phyloP scores from a whole-genome alignment of 92 coral and sea anemone genomes.

The Phymanthus crucifer region DNA sequence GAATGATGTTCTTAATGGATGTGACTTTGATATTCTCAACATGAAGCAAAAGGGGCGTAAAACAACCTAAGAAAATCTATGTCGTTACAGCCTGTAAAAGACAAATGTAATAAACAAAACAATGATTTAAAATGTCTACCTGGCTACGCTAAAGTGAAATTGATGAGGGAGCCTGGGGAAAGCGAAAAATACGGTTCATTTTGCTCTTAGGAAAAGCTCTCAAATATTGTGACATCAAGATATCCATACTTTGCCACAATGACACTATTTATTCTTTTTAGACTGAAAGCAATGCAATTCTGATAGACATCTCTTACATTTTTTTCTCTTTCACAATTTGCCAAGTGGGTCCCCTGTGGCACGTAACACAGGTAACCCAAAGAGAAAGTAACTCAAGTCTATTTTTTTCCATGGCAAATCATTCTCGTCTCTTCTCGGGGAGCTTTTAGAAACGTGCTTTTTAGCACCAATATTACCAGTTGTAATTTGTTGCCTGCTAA shows the following conservation, averaged over 20 bases:
- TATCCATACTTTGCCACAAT: too few species aligned
- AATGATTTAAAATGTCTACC: background rate
- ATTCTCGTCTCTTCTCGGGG: too few species aligned
- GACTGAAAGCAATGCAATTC: too few species aligned
- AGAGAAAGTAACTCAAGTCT: background rate
- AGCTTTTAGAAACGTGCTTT: too few species aligned
- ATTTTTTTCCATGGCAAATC: too few species aligned
- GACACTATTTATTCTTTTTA: too few species aligned
- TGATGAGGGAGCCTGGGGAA: background rate
- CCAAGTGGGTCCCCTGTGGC: conserved; percentile 4
- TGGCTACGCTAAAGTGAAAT: background rate
- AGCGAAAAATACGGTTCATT: background rate
- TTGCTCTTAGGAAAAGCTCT: background rate
- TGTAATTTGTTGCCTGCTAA: background rate
- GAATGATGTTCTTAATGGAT: background rate
- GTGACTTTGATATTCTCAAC: background rate
- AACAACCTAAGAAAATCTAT: too few species aligned
- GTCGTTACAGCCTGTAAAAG: too few species aligned
- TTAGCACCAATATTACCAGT: too few species aligned
- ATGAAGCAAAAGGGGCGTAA: background rate
- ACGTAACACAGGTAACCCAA: conserved; percentile 18
- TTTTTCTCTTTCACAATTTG: background rate
- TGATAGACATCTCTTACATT: too few species aligned
- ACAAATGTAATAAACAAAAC: too few species aligned
- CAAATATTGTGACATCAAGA: background rate